Conservation (phyloP, 2,888 invertebrate genomes). For the Synanthedon andrenaeformis region DNA sequence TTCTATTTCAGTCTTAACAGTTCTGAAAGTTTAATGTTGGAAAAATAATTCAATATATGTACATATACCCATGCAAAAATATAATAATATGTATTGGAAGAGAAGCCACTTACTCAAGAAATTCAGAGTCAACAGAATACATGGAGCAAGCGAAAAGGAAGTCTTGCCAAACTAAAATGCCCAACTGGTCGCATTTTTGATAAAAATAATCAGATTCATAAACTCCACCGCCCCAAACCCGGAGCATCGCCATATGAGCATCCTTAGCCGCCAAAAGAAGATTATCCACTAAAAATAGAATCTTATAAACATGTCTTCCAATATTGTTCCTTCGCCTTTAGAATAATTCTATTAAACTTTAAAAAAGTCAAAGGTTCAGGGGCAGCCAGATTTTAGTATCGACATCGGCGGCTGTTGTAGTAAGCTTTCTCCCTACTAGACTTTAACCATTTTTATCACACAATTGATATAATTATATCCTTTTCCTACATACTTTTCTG, state of each 20-base stretch:
- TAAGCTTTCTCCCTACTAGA: no score
- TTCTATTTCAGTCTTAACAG: slow-evolving; percentile 80
- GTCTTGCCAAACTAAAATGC: slow-evolving; percentile 97
- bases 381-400: no score
- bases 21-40: slow-evolving; percentile 40
- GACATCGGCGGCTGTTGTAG: no score
- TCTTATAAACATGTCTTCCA: neutral
- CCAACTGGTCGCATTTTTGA: slow-evolving; percentile 84
- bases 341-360: neutral
- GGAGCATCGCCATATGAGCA: slow-evolving; percentile 90
- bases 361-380: no score
- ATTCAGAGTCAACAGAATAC: slow-evolving; percentile 84
- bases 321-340: neutral
- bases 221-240: slow-evolving; percentile 99
- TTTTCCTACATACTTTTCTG: no score
- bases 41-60: neutral
- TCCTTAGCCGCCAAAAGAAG: slow-evolving; percentile 78
- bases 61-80: neutral
- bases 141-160: slow-evolving; percentile 96
- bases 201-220: slow-evolving; percentile 95
- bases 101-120: slow-evolving; percentile 67
- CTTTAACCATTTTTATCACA: no score
- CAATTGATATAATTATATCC: no score
- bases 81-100: neutral
- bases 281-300: slow-evolving; percentile 56